These are phyloP conservation scores for Electrophaes corylata DNA, from an alignment of 2,888 invertebrate species.

Conservation along the genomic window DNA sequence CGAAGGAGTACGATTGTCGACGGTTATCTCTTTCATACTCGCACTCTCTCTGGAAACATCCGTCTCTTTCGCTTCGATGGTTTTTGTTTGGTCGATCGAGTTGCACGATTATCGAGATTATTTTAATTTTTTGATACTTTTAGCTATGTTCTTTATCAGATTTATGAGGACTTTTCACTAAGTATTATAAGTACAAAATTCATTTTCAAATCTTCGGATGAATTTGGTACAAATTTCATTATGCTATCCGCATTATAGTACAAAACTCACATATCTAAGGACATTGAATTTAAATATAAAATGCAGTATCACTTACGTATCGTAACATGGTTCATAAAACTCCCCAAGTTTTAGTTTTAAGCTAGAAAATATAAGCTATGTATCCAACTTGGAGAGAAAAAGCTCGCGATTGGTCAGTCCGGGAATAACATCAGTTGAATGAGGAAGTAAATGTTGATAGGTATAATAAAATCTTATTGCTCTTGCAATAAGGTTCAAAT, in stretches of 20 bases:
- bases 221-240: conserved; percentile 21
- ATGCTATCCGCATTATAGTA: neutral
- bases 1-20: neutral
- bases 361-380: conserved; percentile 28
- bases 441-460: conserved; percentile 67
- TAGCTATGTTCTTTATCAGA: neutral
- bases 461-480: conserved; percentile 46
- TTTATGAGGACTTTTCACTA: neutral
- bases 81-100: neutral
- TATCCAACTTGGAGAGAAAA: conserved; percentile 38
- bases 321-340: conserved; percentile 24
- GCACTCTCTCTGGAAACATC: neutral
- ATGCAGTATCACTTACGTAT: conserved; percentile 19
- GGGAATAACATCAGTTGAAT: conserved; percentile 42
- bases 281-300: neutral
- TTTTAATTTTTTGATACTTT: too few species aligned
- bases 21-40: neutral
- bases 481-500: conserved; percentile 42
- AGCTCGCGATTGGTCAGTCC: conserved; percentile 45
- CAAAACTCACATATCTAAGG: neutral
- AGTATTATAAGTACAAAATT: conserved; percentile 6
- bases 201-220: neutral
- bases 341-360: conserved; percentile 37
- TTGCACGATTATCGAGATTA: neutral
- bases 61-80: neutral